Evolutionary conservation across 2,888 invertebrate species (phyloP).

Genomic region (Tenthredo mesomela): DNA sequence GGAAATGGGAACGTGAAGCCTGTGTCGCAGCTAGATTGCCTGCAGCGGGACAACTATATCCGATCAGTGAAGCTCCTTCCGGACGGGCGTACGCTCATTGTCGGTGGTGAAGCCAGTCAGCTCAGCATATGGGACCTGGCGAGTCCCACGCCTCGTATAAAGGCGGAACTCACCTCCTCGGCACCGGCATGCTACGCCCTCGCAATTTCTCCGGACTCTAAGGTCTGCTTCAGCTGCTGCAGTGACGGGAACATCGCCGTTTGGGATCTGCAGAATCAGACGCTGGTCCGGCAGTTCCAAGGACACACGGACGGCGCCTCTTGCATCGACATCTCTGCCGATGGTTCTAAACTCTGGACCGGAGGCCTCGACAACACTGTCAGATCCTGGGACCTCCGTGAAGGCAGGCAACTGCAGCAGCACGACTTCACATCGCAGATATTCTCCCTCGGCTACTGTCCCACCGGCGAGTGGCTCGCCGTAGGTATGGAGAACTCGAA

Average conservation of each 20-base stretch:
- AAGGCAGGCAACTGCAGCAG: constrained; percentile 94
- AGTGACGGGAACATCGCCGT: constrained; percentile 98
- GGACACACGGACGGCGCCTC: constrained; percentile 98
- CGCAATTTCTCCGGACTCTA: constrained; percentile 96
- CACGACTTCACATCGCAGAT: constrained; percentile 96
- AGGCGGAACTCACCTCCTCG: constrained; percentile 94
- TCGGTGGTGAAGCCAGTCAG: constrained; percentile 97
- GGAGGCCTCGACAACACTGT: constrained; percentile 97
- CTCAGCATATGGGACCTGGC: constrained; percentile 97
- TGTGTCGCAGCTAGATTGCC: constrained; percentile 94
- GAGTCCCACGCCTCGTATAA: constrained; percentile 93
- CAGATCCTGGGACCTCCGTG: constrained; percentile 94
- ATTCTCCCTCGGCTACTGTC: constrained; percentile 97
- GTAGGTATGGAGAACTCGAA: constrained; percentile 98
- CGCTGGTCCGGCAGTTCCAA: constrained; percentile 91
- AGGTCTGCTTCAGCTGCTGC: constrained; percentile 98
- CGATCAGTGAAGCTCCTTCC: constrained; percentile 95
- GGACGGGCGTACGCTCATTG: constrained; percentile 95
- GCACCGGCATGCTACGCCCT: constrained; percentile 99
- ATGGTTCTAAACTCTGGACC: constrained; percentile 96
- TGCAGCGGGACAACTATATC: constrained; percentile 97
- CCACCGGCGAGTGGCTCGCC: constrained; percentile 96
- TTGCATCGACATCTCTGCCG: constrained; percentile 96
- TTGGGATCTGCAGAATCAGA: constrained; percentile 97
- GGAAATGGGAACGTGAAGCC: constrained; percentile 87